Evolutionary conservation across 2,888 invertebrate species (phyloP).

Genomic region (Oasisia sp.): DNA sequence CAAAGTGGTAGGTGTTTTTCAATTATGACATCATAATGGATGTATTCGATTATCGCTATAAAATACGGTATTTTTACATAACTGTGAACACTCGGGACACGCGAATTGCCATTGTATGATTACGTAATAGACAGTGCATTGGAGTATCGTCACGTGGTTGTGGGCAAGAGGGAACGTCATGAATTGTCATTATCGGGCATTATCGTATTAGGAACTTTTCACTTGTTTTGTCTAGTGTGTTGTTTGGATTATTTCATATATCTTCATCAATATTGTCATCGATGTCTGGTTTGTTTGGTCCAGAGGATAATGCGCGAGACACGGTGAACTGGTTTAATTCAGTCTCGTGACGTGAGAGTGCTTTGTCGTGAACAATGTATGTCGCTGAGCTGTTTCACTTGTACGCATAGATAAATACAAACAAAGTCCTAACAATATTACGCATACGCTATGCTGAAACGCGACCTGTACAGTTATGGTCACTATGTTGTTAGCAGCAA

Average conservation of each 20-base stretch:
- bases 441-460: not conserved
- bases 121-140: not conserved
- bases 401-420: not conserved
- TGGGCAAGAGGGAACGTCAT: not conserved
- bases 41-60: too few species aligned
- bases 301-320: not conserved
- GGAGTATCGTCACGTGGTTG: not conserved
- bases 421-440: not conserved
- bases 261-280: not conserved
- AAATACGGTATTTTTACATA: too few species aligned
- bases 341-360: too few species aligned
- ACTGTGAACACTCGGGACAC: too few species aligned
- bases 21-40: too few species aligned
- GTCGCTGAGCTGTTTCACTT: not conserved
- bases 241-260: not conserved
- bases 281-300: not conserved
- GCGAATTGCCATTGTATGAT: too few species aligned
- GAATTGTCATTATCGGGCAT: not conserved
- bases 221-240: not conserved
- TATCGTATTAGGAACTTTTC: not conserved
- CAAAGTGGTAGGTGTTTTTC: too few species aligned
- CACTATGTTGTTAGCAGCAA: not conserved
- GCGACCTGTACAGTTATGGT: slow-evolving; percentile 29
- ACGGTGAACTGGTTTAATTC: too few species aligned
- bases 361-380: not conserved